Conservation (phyloP, 2,113 vertebrate species). For the Cavia porcellus region DNA sequence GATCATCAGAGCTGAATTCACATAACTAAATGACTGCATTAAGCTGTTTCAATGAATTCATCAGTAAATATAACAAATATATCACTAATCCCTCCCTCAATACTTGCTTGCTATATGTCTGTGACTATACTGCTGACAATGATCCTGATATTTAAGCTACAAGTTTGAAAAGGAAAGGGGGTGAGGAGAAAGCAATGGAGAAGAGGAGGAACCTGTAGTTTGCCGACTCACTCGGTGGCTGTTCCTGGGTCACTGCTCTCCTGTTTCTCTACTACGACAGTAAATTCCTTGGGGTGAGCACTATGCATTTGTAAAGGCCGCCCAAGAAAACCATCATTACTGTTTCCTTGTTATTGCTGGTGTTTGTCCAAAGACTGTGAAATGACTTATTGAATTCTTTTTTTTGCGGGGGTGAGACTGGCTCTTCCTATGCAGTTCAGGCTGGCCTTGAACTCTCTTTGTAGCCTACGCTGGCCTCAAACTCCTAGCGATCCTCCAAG, state of each 20-base stretch:
- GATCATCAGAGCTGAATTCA: neutral
- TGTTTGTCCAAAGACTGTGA: neutral
- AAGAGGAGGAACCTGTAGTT: neutral
- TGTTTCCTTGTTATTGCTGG: neutral
- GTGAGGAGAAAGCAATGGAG: neutral
- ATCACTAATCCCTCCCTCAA: neutral
- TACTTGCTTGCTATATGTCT: neutral
- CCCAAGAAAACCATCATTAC: neutral
- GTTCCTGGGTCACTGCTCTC: neutral
- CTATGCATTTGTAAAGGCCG: neutral
- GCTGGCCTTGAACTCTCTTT: neutral
- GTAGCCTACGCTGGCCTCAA: too few relatives aligned
- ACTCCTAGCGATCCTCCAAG: neutral
- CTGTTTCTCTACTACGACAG: neutral
- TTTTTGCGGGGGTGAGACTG: too few relatives aligned
- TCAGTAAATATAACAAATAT: neutral
- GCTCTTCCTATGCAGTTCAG: neutral
- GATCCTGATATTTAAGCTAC: neutral
- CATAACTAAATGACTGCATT: neutral
- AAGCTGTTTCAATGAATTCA: neutral
- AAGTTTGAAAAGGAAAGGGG: neutral
- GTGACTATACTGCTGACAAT: neutral
- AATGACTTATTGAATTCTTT: neutral
- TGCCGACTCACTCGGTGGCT: neutral
- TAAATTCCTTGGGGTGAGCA: neutral